Evolutionary conservation across 2,797 vertebrate species (phyloP), one percentile per base, ranked within the genome.

Genomic region (Tiaroga cobitis): DNA sequence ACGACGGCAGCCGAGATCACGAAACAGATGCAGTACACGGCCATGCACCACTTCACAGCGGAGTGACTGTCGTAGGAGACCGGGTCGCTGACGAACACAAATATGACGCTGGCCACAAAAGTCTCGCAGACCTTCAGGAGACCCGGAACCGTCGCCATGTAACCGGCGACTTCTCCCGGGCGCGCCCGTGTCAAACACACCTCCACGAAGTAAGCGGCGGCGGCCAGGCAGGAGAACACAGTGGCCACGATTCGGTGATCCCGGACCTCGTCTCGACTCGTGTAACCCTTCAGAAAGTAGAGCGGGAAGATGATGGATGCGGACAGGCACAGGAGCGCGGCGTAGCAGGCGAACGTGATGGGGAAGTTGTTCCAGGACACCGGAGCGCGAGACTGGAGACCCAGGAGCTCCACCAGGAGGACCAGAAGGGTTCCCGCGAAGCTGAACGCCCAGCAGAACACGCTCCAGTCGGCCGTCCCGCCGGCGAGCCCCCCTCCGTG

Each of bases 321-420:
- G 0, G 96, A 96, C 59, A 97, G 95, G 91, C 96, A 97, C 86
- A 98, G 92, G 3, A 97, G 94, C 3, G 93, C 86, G 0, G 96
- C 96, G 0, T 97, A 97, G 91, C 95, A 96, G 69, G 97, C 96
- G 0, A 94, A 89, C 0, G 97, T 97, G 91, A 98, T 96, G 86
- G 97, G 97, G 90, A 98, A 97, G 90, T 98, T 97, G 83, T 89
- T 90, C 97, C 97, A 98, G 70, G 97, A 97, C 0, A 98, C 95
- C 0, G 95, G 96, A 9, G 88, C 90, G 1, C 94, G 94, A 0
- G 92, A 21, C 92, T 97, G 96, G 3, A 97, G 91, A 72, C 94
- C 93, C 0, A 90, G 87, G 15, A 94, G 78, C 93, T 97, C 97
- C 79, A 97, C 95, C 46, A 96, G 82, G 61, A 98, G 88, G 19